Percentiles rank a stretch among this genome's conserved stretches.
Conservation (phyloP, 2,797 vertebrate species). For the Euphonia xanthogaster region DNA sequence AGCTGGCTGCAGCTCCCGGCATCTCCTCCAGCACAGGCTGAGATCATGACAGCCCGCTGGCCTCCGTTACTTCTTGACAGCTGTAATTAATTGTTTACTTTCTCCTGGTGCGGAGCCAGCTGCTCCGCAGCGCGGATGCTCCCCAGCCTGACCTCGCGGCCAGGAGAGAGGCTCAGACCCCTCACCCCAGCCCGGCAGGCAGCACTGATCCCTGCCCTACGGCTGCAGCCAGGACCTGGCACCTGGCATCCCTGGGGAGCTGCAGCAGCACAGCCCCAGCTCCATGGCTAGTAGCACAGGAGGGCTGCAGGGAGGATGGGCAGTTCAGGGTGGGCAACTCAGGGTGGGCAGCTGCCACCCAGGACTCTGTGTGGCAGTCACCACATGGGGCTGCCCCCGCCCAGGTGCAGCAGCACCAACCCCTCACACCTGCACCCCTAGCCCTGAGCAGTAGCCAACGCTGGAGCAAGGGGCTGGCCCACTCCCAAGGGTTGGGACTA, state of each 20-base stretch:
- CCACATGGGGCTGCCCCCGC: not conserved
- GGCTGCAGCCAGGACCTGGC: accelerated
- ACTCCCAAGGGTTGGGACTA: not conserved
- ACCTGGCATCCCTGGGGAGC: not conserved
- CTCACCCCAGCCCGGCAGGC: not conserved
- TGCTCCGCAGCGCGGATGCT: not conserved
- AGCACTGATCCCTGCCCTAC: not conserved
- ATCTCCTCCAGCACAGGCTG: not conserved
- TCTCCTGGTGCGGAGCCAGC: constrained; percentile 47
- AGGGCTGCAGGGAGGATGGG: not conserved
- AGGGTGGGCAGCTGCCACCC: not conserved
- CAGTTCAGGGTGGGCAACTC: not conserved
- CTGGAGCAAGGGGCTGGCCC: not conserved
- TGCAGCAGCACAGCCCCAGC: not conserved
- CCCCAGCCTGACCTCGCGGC: not conserved
- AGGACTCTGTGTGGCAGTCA: accelerated
- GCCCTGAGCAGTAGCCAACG: not conserved
- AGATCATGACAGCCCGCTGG: constrained; percentile 38
- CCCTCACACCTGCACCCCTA: not conserved
- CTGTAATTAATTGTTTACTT: constrained; percentile 55
- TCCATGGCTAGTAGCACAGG: accelerated
- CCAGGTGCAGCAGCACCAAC: not conserved
- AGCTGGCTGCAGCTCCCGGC: constrained; percentile 17
- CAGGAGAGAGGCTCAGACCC: not conserved
- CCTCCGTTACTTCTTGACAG: constrained; percentile 40